Percentiles rank a stretch among this genome's conserved stretches.
Evolutionary conservation across 2,797 vertebrate genomes (phyloP).

Genomic region (Hoplostethus mediterraneus): DNA sequence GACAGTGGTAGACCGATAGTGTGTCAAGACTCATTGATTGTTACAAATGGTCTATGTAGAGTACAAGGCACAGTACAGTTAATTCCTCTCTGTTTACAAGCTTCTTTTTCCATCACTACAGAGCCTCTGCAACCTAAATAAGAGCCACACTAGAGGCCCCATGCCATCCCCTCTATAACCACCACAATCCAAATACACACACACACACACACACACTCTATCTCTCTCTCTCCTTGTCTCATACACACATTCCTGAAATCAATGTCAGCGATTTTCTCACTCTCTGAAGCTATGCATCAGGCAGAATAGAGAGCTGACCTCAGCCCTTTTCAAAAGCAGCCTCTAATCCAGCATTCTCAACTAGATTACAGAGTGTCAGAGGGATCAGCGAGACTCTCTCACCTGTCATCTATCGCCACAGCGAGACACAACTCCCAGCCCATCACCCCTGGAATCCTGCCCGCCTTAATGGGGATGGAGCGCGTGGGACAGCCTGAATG

Average conservation of each 20-base stretch:
- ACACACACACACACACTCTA: slow-evolving; percentile 1
- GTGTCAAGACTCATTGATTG: not conserved
- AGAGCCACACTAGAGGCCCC: slow-evolving; percentile 28
- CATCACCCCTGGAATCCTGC: slow-evolving; percentile 36
- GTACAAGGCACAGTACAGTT: not conserved
- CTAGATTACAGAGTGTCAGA: slow-evolving; percentile 86
- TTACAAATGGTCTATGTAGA: not conserved
- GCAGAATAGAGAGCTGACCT: slow-evolving; percentile 75
- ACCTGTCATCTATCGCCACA: slow-evolving; percentile 83
- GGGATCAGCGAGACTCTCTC: slow-evolving; percentile 82
- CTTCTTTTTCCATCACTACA: not conserved
- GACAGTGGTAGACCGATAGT: not conserved
- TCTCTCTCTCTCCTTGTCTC: too few relatives aligned
- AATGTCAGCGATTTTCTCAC: slow-evolving; percentile 64
- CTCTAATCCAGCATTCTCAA: slow-evolving; percentile 84
- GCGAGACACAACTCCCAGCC: slow-evolving; percentile 49
- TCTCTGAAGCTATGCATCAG: slow-evolving; percentile 69
- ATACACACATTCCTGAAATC: slow-evolving; percentile 64
- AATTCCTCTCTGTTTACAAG: slow-evolving; percentile 4
- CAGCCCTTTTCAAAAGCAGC: slow-evolving; percentile 78
- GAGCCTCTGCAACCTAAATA: not conserved
- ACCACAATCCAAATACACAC: slow-evolving; percentile 1
- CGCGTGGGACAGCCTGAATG: slow-evolving; percentile 20
- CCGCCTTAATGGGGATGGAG: slow-evolving; percentile 25
- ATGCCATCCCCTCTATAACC: slow-evolving; percentile 24